phyloP scores from a whole-genome alignment of 2,113 vertebrate genomes.

The Manacus vitellinus region DNA sequence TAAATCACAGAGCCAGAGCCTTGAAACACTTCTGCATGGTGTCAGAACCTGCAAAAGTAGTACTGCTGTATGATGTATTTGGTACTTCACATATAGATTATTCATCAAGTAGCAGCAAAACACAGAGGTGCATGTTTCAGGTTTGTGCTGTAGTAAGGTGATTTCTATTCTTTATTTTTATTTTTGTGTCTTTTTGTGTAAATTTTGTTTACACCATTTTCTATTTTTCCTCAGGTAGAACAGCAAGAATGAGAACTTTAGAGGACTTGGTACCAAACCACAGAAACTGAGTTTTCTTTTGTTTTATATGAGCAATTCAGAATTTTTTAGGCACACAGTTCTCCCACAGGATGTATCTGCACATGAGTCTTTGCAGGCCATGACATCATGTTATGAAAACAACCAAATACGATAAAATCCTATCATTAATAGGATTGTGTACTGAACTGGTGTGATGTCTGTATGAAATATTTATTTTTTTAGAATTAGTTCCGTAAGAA shows the following conservation, averaged over 20 bases:
- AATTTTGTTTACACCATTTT: neutral
- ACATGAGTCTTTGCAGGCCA: neutral
- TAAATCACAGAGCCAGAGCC: conserved; percentile 31
- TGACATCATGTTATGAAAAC: neutral
- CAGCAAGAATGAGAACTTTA: neutral
- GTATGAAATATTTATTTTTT: neutral
- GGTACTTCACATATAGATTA: neutral
- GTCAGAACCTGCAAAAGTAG: neutral
- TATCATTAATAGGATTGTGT: neutral
- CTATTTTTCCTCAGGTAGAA: neutral
- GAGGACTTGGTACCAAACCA: neutral
- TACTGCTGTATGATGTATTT: neutral
- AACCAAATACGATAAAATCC: neutral
- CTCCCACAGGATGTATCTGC: neutral
- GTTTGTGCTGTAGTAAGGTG: neutral
- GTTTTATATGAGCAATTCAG: neutral
- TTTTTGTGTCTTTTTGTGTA: neutral
- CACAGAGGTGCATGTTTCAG: neutral
- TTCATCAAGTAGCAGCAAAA: neutral
- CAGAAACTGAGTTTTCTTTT: neutral
- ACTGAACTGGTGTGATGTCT: neutral
- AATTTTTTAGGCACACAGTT: neutral
- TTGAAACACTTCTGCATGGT: neutral
- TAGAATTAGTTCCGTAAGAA: neutral
- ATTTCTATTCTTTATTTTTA: neutral